Evolutionary conservation across 30 jellyfish, hydroid and myxozoan genomes (phyloP).

Genomic region (Aurelia aurita complex sp. Pacific): DNA sequence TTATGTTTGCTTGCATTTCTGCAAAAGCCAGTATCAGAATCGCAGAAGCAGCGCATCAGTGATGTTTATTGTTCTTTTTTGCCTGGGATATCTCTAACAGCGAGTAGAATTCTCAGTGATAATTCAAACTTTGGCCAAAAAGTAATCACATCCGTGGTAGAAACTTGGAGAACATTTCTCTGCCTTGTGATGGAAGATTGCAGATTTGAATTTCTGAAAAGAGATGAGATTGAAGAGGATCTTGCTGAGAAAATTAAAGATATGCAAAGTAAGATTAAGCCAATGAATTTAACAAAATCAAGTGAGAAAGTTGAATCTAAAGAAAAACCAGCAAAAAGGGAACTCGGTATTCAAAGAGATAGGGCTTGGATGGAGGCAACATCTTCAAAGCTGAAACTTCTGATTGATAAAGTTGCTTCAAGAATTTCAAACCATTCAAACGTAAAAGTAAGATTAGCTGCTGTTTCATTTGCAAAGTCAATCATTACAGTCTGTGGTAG

Average conservation of each 20-base stretch:
- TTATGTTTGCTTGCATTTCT: slow-evolving; percentile 39
- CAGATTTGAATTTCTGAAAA: slow-evolving; percentile 16
- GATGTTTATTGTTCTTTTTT: slow-evolving; percentile 63
- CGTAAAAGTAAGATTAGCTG: slow-evolving; percentile 52
- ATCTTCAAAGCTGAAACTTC: slow-evolving; percentile 29
- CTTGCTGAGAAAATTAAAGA: slow-evolving; percentile 1
- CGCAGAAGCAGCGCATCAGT: slow-evolving; percentile 30
- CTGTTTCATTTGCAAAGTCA: slow-evolving; percentile 37
- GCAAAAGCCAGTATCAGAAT: neutral
- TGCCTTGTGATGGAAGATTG: slow-evolving; percentile 49
- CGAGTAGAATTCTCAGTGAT: slow-evolving; percentile 34
- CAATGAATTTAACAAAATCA: neutral
- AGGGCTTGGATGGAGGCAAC: slow-evolving; percentile 75
- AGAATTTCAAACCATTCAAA: slow-evolving; percentile 50
- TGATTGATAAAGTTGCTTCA: slow-evolving; percentile 62
- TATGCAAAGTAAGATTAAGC: neutral
- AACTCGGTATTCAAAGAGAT: slow-evolving; percentile 23
- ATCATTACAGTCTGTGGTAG: slow-evolving; percentile 33
- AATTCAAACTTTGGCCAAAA: slow-evolving; percentile 56
- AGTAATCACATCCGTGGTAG: slow-evolving; percentile 24
- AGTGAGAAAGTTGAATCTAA: neutral
- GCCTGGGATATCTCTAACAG: slow-evolving; percentile 78
- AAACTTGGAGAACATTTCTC: slow-evolving; percentile 37
- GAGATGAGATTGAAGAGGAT: neutral
- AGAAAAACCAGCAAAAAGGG: neutral